Conservation (phyloP, 1,140 invertebrate genomes). For the Aphelenchoides besseyi region DNA sequence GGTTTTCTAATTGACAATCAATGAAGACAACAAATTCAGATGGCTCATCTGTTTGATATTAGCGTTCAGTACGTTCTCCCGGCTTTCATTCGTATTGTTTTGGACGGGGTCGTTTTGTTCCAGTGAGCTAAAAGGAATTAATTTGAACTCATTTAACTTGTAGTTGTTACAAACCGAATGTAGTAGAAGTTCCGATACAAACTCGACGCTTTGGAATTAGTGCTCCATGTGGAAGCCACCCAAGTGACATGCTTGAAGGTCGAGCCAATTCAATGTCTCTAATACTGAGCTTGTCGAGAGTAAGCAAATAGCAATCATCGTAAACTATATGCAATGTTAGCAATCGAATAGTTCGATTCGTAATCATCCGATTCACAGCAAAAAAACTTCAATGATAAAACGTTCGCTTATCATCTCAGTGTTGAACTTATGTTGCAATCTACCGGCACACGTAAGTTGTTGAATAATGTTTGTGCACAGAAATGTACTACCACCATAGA, state of each 20-base stretch:
- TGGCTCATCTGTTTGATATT: constrained; percentile 52
- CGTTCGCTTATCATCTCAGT: constrained; percentile 56
- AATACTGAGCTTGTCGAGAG: constrained; percentile 32
- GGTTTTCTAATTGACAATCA: background rate
- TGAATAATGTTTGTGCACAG: too few species aligned
- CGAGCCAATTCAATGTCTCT: constrained; percentile 14
- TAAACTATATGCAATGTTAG: constrained; percentile 22
- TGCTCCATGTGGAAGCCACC: constrained; percentile 38
- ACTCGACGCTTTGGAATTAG: constrained; percentile 43
- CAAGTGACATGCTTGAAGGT: constrained; percentile 14
- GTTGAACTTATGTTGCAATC: constrained; percentile 55
- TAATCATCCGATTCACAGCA: constrained; percentile 13
- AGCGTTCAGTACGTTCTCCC: constrained; percentile 52
- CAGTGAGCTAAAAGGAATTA: constrained; percentile 33
- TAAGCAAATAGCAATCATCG: constrained; percentile 16
- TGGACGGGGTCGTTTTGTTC: constrained; percentile 50
- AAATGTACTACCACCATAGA: too few species aligned
- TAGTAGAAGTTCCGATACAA: constrained; percentile 44
- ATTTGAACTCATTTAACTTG: constrained; percentile 8
- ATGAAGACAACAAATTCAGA: background rate
- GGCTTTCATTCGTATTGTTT: constrained; percentile 44
- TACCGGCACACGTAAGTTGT: constrained; percentile 56
- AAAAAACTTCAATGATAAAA: constrained; percentile 55
- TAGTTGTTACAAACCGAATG: constrained; percentile 47
- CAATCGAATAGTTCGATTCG: constrained; percentile 41